These are phyloP conservation scores for Caenorhabditis angaria DNA, from an alignment of 2,888 invertebrate species.

Conservation along the genomic window DNA sequence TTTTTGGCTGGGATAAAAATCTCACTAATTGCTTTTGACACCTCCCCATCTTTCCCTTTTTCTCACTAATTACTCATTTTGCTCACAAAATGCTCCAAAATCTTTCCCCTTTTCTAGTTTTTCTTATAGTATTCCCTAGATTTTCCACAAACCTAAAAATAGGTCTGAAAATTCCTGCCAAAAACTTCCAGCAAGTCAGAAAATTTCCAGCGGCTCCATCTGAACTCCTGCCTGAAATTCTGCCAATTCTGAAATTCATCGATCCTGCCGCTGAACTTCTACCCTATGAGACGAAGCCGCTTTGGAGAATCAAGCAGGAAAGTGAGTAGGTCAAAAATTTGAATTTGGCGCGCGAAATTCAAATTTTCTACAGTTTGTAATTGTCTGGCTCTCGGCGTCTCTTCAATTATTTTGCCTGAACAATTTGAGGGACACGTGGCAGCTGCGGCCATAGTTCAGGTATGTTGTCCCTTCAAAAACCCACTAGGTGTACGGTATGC, in stretches of 20 bases:
- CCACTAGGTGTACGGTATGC: too few species aligned
- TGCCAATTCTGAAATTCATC: conserved; percentile 29
- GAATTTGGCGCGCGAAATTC: neutral
- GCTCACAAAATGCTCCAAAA: too few species aligned
- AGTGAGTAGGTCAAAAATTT: conserved; percentile 8
- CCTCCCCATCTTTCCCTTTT: too few species aligned
- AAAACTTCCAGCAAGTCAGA: too few species aligned
- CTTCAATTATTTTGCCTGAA: conserved; percentile 29
- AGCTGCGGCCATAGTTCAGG: conserved; percentile 37
- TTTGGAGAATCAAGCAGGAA: conserved; percentile 36
- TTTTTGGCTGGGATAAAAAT: too few species aligned
- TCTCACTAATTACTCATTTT: too few species aligned
- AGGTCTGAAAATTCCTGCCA: too few species aligned
- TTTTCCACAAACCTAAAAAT: too few species aligned
- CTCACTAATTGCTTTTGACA: too few species aligned
- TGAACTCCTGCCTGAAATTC: conserved; percentile 23
- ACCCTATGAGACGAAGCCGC: conserved; percentile 33
- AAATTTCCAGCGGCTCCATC: conserved; percentile 34
- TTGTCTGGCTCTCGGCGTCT: conserved; percentile 20
- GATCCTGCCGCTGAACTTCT: conserved; percentile 29
- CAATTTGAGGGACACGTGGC: conserved; percentile 37
- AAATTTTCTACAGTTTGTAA: conserved; percentile 29
- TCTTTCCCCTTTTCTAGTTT: too few species aligned
- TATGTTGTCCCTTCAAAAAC: too few species aligned
- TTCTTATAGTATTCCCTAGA: too few species aligned